Evolutionary conservation across 2,888 invertebrate species (phyloP).

Genomic region (Capitulum mitella): DNA sequence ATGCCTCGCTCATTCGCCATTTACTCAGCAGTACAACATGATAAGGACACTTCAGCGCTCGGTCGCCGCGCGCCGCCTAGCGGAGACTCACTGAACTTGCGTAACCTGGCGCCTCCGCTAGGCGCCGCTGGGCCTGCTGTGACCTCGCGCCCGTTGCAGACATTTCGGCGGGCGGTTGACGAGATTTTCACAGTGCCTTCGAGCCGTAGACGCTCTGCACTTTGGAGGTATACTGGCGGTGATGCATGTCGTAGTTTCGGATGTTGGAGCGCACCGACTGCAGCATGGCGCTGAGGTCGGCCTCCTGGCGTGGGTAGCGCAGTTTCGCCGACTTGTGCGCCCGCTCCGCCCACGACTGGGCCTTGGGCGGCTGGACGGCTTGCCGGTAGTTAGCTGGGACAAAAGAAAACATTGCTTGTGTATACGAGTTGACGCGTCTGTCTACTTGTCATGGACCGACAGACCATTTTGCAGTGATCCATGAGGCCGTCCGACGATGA

Average conservation of each 20-base stretch:
- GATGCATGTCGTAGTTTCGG: slow-evolving; percentile 20
- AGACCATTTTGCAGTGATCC: too few relatives aligned
- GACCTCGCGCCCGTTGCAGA: neutral
- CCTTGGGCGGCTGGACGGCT: neutral
- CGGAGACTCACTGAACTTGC: neutral
- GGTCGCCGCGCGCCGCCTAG: neutral
- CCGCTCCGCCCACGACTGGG: slow-evolving; percentile 23
- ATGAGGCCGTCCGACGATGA: too few relatives aligned
- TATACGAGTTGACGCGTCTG: too few relatives aligned
- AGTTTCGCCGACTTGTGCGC: slow-evolving; percentile 2
- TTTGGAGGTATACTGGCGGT: neutral
- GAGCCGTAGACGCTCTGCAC: neutral
- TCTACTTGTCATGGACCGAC: too few relatives aligned
- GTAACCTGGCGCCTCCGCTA: neutral
- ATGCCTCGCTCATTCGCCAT: neutral
- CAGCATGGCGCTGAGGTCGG: slow-evolving; percentile 6
- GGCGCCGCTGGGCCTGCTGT: neutral
- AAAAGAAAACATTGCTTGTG: too few relatives aligned
- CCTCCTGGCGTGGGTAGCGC: slow-evolving; percentile 16
- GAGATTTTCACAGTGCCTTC: neutral
- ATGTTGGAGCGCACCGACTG: neutral
- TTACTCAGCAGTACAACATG: neutral
- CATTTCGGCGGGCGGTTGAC: neutral
- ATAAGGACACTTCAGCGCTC: neutral
- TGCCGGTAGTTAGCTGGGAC: neutral